Percentiles rank a stretch among this genome's conserved stretches.
Evolutionary conservation across 2,797 vertebrate genomes (phyloP).

Genomic region (Champsocephalus esox): DNA sequence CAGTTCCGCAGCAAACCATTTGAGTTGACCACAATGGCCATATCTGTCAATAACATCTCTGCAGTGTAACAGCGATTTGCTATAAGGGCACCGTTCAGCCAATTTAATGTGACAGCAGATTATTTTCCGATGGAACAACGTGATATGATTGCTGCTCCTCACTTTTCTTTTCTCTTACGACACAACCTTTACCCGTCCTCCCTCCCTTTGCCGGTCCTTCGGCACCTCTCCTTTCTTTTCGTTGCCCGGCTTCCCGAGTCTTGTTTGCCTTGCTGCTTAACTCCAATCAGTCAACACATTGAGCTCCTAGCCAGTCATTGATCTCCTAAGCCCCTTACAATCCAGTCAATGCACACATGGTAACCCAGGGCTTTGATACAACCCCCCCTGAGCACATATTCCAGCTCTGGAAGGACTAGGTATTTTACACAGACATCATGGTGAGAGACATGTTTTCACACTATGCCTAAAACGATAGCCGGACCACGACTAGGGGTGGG

Average conservation of each 20-base stretch:
- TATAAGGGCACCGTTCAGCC: slow-evolving; percentile 34
- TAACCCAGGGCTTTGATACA: slow-evolving; percentile 69
- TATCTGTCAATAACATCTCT: slow-evolving; percentile 35
- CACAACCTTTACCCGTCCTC: not conserved
- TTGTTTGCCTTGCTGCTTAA: slow-evolving; percentile 69
- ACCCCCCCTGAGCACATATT: slow-evolving; percentile 36
- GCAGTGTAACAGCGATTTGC: slow-evolving; percentile 19
- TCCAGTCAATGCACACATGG: slow-evolving; percentile 72
- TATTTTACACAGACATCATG: slow-evolving; percentile 34
- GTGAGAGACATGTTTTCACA: slow-evolving; percentile 29
- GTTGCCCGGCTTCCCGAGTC: slow-evolving; percentile 23
- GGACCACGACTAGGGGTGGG: not conserved
- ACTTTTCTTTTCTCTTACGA: slow-evolving; percentile 5
- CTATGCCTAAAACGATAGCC: slow-evolving; percentile 3
- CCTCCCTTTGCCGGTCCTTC: slow-evolving; percentile 11
- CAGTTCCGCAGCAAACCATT: slow-evolving; percentile 36
- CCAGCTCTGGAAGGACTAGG: slow-evolving; percentile 12
- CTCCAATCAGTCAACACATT: slow-evolving; percentile 69
- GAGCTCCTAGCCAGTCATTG: slow-evolving; percentile 62
- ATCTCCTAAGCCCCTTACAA: slow-evolving; percentile 75
- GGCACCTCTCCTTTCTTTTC: slow-evolving; percentile 17
- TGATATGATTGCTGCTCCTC: slow-evolving; percentile 17
- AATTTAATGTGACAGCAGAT: slow-evolving; percentile 39
- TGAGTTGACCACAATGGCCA: slow-evolving; percentile 31
- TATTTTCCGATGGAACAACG: slow-evolving; percentile 21